A percentile compares a stretch with the other conserved stretches of the same genome.
Evolutionary conservation across 1,140 invertebrate species (phyloP).

Genomic region (Drosophila hydei): DNA sequence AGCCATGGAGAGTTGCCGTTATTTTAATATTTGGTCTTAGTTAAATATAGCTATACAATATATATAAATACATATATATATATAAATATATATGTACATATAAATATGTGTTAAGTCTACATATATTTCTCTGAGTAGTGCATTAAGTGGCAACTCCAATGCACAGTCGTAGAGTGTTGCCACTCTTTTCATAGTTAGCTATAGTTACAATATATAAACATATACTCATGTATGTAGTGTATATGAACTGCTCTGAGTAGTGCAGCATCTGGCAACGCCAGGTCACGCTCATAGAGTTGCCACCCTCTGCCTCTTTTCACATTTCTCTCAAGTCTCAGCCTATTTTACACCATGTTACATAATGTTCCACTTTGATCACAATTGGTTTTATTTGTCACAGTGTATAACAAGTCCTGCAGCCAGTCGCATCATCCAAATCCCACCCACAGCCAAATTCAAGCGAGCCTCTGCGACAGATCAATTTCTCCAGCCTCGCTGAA

Average conservation of each 20-base stretch:
- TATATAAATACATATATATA: too few species aligned
- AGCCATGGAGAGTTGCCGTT: not conserved
- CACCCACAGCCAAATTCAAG: not conserved
- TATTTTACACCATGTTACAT: too few species aligned
- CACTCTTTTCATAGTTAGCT: too few species aligned
- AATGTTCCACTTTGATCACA: too few species aligned
- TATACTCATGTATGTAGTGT: not conserved
- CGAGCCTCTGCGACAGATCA: conserved; percentile 8
- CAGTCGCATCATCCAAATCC: conserved; percentile 29
- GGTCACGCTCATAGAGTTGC: not conserved
- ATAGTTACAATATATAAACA: too few species aligned
- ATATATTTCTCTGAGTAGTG: not conserved
- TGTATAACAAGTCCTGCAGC: not conserved
- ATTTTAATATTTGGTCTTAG: too few species aligned
- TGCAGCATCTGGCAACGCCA: conserved; percentile 20
- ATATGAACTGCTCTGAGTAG: not conserved
- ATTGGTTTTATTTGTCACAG: not conserved
- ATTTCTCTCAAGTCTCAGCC: too few species aligned
- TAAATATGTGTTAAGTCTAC: not conserved
- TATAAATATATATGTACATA: not conserved
- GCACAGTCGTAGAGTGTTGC: not conserved
- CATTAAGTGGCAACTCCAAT: conserved; percentile 17
- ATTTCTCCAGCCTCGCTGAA: conserved; percentile 21
- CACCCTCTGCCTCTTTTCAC: too few species aligned
- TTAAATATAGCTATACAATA: too few species aligned